These are phyloP conservation scores for Crossocerus cetratus DNA, from an alignment of 2,888 invertebrate genomes.

Conservation along the genomic window DNA sequence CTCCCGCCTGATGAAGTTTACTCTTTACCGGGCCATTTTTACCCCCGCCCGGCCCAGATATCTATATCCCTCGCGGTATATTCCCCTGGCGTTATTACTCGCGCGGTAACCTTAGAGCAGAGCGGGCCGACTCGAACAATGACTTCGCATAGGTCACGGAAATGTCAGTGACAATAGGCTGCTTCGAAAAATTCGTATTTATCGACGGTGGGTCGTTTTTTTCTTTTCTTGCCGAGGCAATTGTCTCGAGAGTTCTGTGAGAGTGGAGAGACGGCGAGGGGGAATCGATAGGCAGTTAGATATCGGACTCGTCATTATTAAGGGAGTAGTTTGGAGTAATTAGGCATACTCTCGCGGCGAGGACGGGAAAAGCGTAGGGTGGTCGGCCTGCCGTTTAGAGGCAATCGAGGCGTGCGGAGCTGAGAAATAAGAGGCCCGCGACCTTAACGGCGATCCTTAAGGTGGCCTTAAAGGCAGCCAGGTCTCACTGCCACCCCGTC, in stretches of 20 bases:
- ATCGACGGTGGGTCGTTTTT: no score
- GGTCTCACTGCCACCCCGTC: slow-evolving; percentile 13
- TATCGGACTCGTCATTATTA: no score
- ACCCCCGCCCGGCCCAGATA: no score
- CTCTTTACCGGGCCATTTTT: no score
- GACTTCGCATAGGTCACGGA: slow-evolving; percentile 38
- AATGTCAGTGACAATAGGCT: slow-evolving; percentile 26
- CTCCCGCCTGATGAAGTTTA: no score
- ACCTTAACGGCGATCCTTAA: slow-evolving; percentile 18
- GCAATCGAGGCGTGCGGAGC: not conserved
- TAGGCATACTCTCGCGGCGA: no score
- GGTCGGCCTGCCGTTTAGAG: not conserved
- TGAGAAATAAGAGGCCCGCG: slow-evolving; percentile 6
- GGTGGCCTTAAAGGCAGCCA: slow-evolving; percentile 22
- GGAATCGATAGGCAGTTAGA: no score
- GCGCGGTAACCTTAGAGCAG: slow-evolving; percentile 3
- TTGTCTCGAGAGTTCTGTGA: not conserved
- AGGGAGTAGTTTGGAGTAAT: no score
- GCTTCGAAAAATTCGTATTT: slow-evolving; percentile 18
- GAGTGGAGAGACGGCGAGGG: no score
- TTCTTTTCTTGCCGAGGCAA: no score
- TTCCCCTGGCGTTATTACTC: slow-evolving; percentile 25
- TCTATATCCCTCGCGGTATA: not conserved
- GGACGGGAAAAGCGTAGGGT: no score
- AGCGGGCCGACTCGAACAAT: not conserved